phyloP scores from a whole-genome alignment of 2,797 vertebrate genomes.

The Sebastes minor region DNA sequence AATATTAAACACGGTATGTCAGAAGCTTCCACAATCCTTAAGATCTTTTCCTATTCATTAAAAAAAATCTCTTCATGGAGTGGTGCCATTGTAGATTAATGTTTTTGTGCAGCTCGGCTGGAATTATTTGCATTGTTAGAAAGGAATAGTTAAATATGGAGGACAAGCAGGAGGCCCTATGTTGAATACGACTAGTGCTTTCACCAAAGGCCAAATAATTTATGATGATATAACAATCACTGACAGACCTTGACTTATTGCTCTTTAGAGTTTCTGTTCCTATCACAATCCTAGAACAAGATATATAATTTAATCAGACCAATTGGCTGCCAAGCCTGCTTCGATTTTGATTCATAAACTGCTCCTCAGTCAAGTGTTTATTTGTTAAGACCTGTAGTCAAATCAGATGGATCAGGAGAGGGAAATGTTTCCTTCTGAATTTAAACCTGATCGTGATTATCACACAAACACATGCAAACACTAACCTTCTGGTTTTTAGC shows the following conservation, averaged over 20 bases:
- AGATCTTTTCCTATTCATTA: slow-evolving; percentile 48
- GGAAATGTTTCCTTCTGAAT: background rate
- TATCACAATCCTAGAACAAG: background rate
- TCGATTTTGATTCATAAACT: background rate
- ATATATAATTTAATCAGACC: background rate
- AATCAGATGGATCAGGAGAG: background rate
- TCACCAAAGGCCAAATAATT: background rate
- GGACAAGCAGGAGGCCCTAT: background rate
- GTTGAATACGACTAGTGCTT: background rate
- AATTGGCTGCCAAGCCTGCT: background rate
- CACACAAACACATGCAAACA: background rate
- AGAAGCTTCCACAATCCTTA: slow-evolving; percentile 24
- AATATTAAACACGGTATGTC: slow-evolving; percentile 50
- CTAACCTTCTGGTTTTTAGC: background rate
- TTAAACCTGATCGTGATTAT: background rate
- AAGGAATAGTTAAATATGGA: slow-evolving; percentile 8
- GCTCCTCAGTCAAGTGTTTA: background rate
- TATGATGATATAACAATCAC: background rate
- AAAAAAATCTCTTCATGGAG: slow-evolving; percentile 3
- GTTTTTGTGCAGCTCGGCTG: background rate
- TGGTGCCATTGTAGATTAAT: slow-evolving; percentile 8
- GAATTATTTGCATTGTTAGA: slow-evolving; percentile 16
- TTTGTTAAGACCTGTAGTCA: background rate
- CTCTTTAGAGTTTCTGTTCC: background rate
- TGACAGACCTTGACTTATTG: background rate